Conservation (phyloP, 2,888 invertebrate species). For the Daptonema setosum region DNA sequence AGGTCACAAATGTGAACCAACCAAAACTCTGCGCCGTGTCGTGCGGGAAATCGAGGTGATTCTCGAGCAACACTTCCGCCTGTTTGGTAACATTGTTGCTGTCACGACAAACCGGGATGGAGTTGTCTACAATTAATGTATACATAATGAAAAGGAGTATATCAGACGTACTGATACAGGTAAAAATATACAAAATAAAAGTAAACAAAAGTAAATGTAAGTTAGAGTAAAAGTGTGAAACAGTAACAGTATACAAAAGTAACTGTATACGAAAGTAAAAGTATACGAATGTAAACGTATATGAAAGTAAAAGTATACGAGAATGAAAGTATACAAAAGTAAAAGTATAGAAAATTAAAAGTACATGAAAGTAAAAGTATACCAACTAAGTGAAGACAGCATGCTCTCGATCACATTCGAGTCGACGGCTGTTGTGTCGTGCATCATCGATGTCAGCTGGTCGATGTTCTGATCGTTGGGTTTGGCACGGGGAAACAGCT, state of each 20-base stretch:
- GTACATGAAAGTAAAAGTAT: too few relatives aligned
- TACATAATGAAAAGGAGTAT: too few relatives aligned
- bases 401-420: neutral
- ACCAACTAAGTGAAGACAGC: neutral
- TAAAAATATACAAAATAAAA: too few relatives aligned
- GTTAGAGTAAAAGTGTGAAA: too few relatives aligned
- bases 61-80: conserved; percentile 10
- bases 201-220: too few relatives aligned
- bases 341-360: too few relatives aligned
- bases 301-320: too few relatives aligned
- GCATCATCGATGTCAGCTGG: neutral
- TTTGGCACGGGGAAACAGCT: conserved; percentile 18
- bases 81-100: conserved; percentile 10
- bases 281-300: too few relatives aligned
- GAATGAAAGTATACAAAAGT: too few relatives aligned
- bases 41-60: conserved; percentile 11
- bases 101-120: conserved; percentile 13
- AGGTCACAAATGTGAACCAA: conserved; percentile 4
- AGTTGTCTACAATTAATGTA: conserved; percentile 10
- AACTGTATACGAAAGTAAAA: too few relatives aligned
- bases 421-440: neutral
- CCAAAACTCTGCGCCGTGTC: conserved; percentile 13
- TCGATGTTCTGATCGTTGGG: conserved; percentile 2
- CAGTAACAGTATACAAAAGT: too few relatives aligned
- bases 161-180: too few relatives aligned